Evolutionary conservation across 2,113 vertebrate genomes (phyloP), one percentile per base, ranked within the genome.

Genomic region (Pseudois nayaur): DNA sequence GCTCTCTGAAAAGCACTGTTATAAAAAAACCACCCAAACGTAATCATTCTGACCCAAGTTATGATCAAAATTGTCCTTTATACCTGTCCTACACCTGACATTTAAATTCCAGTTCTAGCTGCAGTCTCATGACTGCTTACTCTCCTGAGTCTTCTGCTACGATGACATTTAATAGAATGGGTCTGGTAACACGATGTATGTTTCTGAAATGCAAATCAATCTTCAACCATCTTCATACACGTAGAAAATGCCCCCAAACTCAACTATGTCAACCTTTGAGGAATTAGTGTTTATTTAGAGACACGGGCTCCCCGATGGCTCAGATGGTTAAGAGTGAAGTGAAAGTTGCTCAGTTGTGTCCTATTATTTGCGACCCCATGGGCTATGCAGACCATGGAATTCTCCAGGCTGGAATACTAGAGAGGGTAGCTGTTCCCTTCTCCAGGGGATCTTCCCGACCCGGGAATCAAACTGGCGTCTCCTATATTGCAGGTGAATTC

Each of bases 151-250:
- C 3, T 23, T 50, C 9, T 57, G 14, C 43, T 50, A 55, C 13
- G 31, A 82, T 95, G 82, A 89, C 91, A 79, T 97, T 97, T 96
- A 60, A 60, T 91, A 89, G 88, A 76, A 43, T 45, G 83, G n/a
- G 3, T 59, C 67, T 90, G 76, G 57, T 43, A 79, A 50, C 40
- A 23, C 81, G 86, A 89, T 64, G 62, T 33, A 48, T 76, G 57
- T 43, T 91, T 79, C 43, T 97, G 87, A 97, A 96, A 95, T 91
- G 78, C 86, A 97, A 95, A 96, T 97, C 60, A 48, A 54, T 74
- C 84, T 64, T n/a, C 92, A 94, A 57, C 67, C 48, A 50, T 74
- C 82, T 91, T 76, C 27, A 8, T 79, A 76, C 31, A 23, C 74
- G 62, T 27, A 84, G 64, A 91, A 96, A 92, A 95, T 96, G 81